Conservation (phyloP, 1,140 invertebrate species). For the Brachionus angularis region DNA sequence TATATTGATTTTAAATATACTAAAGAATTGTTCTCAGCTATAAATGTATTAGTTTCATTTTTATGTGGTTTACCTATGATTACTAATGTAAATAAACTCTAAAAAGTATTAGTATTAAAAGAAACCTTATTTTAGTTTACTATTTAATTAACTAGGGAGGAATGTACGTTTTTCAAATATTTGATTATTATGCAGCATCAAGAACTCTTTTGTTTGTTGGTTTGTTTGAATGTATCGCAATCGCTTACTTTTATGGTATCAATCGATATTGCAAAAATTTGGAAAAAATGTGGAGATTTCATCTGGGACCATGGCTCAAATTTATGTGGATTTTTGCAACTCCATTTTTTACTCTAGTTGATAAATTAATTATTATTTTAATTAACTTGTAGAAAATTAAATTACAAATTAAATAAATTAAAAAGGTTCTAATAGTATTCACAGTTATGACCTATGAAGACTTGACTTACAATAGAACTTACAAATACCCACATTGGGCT, state of each 20-base stretch:
- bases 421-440: slow-evolving; percentile 73
- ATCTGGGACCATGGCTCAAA: slow-evolving; percentile 50
- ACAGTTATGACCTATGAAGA: slow-evolving; percentile 73
- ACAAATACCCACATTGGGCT: slow-evolving; percentile 51
- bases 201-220: slow-evolving; percentile 69
- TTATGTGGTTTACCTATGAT: slow-evolving; percentile 68
- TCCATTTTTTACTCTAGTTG: slow-evolving; percentile 65
- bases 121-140: slow-evolving; percentile 45
- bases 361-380: no score
- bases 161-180: slow-evolving; percentile 69
- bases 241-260: slow-evolving; percentile 70
- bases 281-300: slow-evolving; percentile 30
- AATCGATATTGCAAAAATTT: slow-evolving; percentile 40
- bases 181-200: slow-evolving; percentile 69
- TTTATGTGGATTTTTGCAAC: slow-evolving; percentile 72
- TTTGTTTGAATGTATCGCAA: slow-evolving; percentile 68
- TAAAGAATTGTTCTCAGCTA: slow-evolving; percentile 63
- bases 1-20: slow-evolving; percentile 49
- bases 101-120: no score
- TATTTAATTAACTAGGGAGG: slow-evolving; percentile 66
- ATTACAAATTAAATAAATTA: slow-evolving; percentile 44
- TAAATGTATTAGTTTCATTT: slow-evolving; percentile 65
- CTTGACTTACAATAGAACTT: slow-evolving; percentile 49
- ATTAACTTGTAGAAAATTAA: background rate
- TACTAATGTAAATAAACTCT: slow-evolving; percentile 67